Conservation (phyloP, 2,797 vertebrate genomes). For the Enteromius argenteus region DNA sequence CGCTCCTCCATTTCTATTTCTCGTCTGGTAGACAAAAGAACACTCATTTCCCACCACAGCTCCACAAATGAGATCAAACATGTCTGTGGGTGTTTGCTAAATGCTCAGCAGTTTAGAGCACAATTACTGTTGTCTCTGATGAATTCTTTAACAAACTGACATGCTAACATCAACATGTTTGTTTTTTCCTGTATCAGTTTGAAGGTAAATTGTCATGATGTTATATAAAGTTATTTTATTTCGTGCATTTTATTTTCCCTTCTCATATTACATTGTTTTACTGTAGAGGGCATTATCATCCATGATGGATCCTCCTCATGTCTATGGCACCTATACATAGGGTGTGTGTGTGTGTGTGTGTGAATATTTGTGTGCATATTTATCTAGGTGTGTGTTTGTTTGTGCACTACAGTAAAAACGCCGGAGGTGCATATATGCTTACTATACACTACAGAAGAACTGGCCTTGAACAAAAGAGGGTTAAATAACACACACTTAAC, state of each 20-base stretch:
- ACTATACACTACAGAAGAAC: background rate
- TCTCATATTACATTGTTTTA: background rate
- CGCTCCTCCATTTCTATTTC: background rate
- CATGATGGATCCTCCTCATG: too few species aligned
- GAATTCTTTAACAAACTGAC: background rate
- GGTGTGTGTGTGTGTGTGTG: background rate
- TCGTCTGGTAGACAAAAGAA: background rate
- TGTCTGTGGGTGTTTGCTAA: background rate
- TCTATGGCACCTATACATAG: background rate
- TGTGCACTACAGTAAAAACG: background rate
- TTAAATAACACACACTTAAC: background rate
- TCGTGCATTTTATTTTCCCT: background rate
- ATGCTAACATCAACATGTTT: background rate
- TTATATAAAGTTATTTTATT: background rate
- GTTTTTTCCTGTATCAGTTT: background rate
- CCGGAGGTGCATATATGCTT: background rate
- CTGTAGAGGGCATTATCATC: background rate
- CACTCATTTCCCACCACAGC: background rate
- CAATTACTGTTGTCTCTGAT: background rate
- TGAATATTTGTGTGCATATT: background rate
- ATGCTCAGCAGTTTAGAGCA: background rate
- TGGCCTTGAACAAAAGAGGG: slow-evolving; percentile 17
- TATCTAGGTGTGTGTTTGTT: background rate
- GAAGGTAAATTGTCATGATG: background rate
- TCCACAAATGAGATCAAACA: background rate